Conservation (phyloP, 2,113 vertebrate genomes). For the Leptosomus discolor region DNA sequence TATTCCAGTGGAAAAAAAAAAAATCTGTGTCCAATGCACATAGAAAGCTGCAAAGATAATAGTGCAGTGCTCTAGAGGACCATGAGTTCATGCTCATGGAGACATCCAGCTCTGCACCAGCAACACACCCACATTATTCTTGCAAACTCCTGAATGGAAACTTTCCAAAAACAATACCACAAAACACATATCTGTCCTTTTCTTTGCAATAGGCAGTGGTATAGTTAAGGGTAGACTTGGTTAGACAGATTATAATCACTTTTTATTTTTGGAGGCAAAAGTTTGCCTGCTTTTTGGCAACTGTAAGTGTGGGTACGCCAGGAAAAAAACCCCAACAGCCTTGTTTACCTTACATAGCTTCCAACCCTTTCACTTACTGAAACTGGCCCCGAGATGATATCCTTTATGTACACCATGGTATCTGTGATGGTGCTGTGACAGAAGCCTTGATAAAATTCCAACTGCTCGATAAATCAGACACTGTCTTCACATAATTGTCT, state of each 20-base stretch:
- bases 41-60: not conserved
- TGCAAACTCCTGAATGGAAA: constrained; percentile 47
- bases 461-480: not conserved
- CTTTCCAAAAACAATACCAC: constrained; percentile 69
- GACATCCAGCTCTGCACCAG: not conserved
- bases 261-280: constrained; percentile 75
- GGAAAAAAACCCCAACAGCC: not conserved
- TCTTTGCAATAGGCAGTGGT: constrained; percentile 49
- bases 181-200: constrained; percentile 45
- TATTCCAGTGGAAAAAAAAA: not conserved
- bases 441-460: constrained; percentile 48
- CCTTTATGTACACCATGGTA: not conserved
- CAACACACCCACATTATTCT: constrained; percentile 25
- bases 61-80: not conserved
- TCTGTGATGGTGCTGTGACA: not conserved
- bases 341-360: constrained; percentile 53
- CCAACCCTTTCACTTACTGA: constrained; percentile 51
- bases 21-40: not conserved
- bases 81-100: not conserved
- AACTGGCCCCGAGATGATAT: not conserved
- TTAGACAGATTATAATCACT: constrained; percentile 73
- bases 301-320: constrained; percentile 19
- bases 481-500: constrained; percentile 15
- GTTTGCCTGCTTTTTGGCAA: constrained; percentile 61
- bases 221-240: constrained; percentile 56